Base-by-base conservation (phyloP, 2,888 invertebrate species). In the Sarcophaga rosellei region DNA sequence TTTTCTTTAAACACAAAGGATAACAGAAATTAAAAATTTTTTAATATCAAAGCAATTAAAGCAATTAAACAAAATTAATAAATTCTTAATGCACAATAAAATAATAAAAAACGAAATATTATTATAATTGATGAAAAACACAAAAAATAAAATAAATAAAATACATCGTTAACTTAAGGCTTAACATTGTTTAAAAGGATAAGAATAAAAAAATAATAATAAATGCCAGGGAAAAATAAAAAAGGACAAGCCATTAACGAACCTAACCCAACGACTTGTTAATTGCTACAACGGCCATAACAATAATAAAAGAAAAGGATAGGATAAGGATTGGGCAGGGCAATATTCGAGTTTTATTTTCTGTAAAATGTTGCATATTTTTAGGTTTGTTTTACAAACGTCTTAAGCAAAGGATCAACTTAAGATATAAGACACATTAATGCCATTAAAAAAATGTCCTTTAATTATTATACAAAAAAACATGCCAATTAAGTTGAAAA, bases 361-460 rank as follows among this genome's bases (percentile, higher is more conserved):
- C 4, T 47, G 1, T 47, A 47, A 11, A 47, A 47, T 47, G 4
- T 17, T 53, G 53, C 53, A 53, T 53, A 53, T 53, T 53, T 53
- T 53, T 53, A 53, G 53, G 53, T 17, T 53, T 53, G 12, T 53
- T 35, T 8, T 8, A 35, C 35, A 35, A 35, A 35, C 3, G 8
- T 35, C 35, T 35, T 35, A 35, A 35, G 35, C 35, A 35, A 10
- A 35, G 35, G 35, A 35, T 35, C 35, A 35, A 35, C 35, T 10
- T 35, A 35, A 35, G 35, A 35, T 10, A 35, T 35, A 35, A 35
- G 35, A 35, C 35, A 35, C 5, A 35, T 35, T 1, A 35, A 35
- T 35, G 35, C 35, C 35, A 35, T 35, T 35, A 35, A 35, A 68
- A 45, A 82, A 66, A 70, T 66, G 62, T 72, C 70, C 61, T 62